phyloP scores from a whole-genome alignment of 2,113 vertebrate species.

The Varanus salvator region DNA sequence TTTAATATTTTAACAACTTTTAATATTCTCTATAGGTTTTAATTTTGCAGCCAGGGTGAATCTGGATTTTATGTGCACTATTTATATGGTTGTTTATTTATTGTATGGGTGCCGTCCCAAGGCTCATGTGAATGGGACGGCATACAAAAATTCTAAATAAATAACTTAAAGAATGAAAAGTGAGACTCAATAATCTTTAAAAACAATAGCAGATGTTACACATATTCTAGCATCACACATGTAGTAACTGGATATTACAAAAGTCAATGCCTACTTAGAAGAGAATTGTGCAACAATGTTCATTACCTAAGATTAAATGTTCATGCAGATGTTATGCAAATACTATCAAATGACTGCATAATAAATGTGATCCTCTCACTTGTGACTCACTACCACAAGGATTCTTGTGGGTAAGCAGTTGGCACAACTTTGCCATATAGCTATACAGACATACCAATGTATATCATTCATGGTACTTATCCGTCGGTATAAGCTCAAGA shows the following conservation, averaged over 20 bases:
- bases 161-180: background rate
- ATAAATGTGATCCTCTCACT: background rate
- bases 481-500: background rate
- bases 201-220: background rate
- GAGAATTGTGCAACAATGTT: background rate
- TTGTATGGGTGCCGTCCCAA: too few relatives aligned
- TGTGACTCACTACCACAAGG: background rate
- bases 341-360: background rate
- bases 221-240: background rate
- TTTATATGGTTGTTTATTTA: too few relatives aligned
- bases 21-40: too few relatives aligned
- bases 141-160: too few relatives aligned
- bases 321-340: slow-evolving; percentile 4
- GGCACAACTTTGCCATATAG: background rate
- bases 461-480: background rate
- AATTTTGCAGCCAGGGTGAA: too few relatives aligned
- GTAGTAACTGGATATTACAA: background rate
- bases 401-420: background rate
- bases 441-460: background rate
- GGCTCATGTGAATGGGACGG: too few relatives aligned
- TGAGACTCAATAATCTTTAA: background rate
- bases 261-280: background rate
- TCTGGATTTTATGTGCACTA: too few relatives aligned
- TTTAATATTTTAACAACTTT: too few relatives aligned
- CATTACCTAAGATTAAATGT: slow-evolving; percentile 2